These are phyloP conservation scores for Coracopsis vasa DNA, from an alignment of 2,113 vertebrate species.

Conservation along the genomic window DNA sequence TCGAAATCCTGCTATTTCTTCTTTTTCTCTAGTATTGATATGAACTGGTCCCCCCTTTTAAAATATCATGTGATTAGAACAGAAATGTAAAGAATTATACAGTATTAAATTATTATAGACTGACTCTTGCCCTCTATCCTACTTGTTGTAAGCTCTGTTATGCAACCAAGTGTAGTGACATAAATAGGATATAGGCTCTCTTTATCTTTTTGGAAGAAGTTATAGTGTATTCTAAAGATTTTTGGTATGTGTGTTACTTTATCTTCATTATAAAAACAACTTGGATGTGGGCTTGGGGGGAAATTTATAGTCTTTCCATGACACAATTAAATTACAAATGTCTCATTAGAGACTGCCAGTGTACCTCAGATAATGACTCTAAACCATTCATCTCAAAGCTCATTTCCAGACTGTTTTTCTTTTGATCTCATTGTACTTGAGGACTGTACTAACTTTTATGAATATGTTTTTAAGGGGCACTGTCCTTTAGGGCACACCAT, in stretches of 20 bases:
- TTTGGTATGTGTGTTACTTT: conserved; percentile 74
- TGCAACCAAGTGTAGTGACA: conserved; percentile 57
- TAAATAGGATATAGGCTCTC: conserved; percentile 59
- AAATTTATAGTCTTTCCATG: conserved; percentile 64
- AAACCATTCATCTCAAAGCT: conserved; percentile 54
- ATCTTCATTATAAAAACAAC: conserved; percentile 76
- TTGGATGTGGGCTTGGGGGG: conserved; percentile 54
- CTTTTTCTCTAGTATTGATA: conserved; percentile 52
- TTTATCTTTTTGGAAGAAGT: conserved; percentile 75
- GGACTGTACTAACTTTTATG: conserved; percentile 30
- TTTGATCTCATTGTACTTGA: conserved; percentile 29
- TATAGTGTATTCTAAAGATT: conserved; percentile 66
- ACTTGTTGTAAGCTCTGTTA: conserved; percentile 62
- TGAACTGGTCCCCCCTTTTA: conserved; percentile 22
- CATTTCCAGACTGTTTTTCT: conserved; percentile 46
- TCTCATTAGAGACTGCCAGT: conserved; percentile 72
- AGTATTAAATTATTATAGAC: conserved; percentile 47
- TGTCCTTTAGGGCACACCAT: conserved; percentile 39
- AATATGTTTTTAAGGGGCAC: conserved; percentile 39
- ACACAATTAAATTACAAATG: conserved; percentile 75
- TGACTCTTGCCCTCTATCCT: conserved; percentile 47
- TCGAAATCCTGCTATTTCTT: background rate
- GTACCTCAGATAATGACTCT: conserved; percentile 65
- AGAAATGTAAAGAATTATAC: conserved; percentile 50
- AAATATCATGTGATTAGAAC: conserved; percentile 58